Conservation (phyloP, 64 coral and sea anemone species). For the Hydrozoanthus tunicans region DNA sequence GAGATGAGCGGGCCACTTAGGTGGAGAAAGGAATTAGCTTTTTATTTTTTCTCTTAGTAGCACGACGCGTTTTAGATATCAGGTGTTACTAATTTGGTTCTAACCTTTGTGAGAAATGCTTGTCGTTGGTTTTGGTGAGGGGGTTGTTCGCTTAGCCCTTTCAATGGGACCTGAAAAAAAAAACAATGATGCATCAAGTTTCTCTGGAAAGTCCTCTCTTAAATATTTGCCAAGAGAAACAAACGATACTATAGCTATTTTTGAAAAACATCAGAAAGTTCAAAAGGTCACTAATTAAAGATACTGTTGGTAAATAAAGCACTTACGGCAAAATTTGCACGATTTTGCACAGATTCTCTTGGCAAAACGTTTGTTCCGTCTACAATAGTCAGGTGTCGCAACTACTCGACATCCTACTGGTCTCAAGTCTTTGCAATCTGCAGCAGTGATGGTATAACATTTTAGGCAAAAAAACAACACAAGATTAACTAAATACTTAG, state of each 20-base stretch:
- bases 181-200: neutral
- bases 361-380: constrained; percentile 38
- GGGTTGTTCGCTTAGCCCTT: neutral
- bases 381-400: constrained; percentile 27
- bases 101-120: neutral
- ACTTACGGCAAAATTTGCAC: constrained; percentile 52
- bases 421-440: constrained; percentile 57
- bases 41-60: no score
- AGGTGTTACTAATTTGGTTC: neutral
- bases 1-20: no score
- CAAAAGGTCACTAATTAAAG: neutral
- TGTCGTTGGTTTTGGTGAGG: neutral
- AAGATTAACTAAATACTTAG: neutral
- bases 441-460: neutral
- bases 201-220: no score
- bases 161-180: neutral
- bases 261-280: no score
- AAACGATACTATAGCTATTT: neutral
- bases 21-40: no score
- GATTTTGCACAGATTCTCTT: constrained; percentile 44
- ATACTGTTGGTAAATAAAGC: neutral
- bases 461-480: neutral
- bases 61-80: no score
- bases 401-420: constrained; percentile 41
- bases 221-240: no score